Conservation (phyloP, 2,888 invertebrate species). For the Trissolcus japonicus region DNA sequence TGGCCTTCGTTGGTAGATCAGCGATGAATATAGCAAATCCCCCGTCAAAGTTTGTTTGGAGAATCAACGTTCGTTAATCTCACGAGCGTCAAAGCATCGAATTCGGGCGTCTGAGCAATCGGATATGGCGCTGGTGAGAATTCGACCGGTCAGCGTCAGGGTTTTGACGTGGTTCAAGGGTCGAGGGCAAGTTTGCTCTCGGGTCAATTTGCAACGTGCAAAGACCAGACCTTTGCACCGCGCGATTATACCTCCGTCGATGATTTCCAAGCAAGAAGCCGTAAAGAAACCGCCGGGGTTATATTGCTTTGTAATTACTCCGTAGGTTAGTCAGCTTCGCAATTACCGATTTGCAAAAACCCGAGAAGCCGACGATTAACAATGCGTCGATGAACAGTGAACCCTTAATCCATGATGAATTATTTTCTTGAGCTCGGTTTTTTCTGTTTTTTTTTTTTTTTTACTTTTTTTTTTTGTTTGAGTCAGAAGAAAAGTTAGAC, state of each 20-base stretch:
- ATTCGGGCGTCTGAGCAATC: constrained; percentile 68
- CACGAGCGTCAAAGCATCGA: constrained; percentile 65
- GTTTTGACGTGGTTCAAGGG: constrained; percentile 61
- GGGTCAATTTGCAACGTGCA: constrained; percentile 63
- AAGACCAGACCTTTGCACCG: constrained; percentile 50
- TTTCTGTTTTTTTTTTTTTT: neutral
- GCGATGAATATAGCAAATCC: neutral
- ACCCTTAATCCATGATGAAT: neutral
- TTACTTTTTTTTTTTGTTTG: neutral
- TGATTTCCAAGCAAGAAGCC: constrained; percentile 55
- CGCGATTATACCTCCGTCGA: constrained; percentile 35
- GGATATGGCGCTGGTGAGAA: constrained; percentile 60
- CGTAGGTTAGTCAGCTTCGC: constrained; percentile 26
- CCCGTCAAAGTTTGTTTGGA: constrained; percentile 9
- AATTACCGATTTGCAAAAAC: constrained; percentile 7
- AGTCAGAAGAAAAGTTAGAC: constrained; percentile 30
- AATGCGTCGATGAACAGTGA: neutral
- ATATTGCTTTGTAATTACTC: constrained; percentile 46
- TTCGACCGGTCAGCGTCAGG: constrained; percentile 41
- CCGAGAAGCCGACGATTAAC: constrained; percentile 16
- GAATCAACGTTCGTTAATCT: constrained; percentile 66
- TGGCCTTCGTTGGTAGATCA: too few relatives aligned
- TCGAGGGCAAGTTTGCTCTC: constrained; percentile 63
- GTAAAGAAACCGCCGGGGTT: constrained; percentile 30
- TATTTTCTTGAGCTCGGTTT: neutral